phyloP scores from a whole-genome alignment of 37 sponge, comb jelly and placozoan genomes.

The Dysidea cf. avara region DNA sequence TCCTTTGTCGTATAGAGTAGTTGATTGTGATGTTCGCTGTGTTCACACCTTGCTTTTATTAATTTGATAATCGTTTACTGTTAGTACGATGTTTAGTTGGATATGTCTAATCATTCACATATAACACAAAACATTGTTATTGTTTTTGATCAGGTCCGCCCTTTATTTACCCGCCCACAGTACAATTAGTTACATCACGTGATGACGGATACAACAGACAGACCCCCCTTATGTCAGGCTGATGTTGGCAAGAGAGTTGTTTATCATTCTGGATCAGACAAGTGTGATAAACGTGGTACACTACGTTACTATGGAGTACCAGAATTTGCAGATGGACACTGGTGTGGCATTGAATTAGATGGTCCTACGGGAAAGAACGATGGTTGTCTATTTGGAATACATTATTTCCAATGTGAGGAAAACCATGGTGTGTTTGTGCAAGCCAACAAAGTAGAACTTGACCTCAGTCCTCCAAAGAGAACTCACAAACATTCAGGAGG shows the following conservation, averaged over 20 bases:
- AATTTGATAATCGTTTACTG: too few species aligned
- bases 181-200: background rate
- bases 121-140: background rate
- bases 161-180: background rate
- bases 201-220: background rate
- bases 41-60: too few species aligned
- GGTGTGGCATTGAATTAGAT: slow-evolving; percentile 70
- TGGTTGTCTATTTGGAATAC: slow-evolving; percentile 51
- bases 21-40: too few species aligned
- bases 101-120: too few species aligned
- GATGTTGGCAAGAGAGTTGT: slow-evolving; percentile 61
- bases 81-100: too few species aligned
- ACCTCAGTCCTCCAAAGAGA: background rate
- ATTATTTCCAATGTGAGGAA: slow-evolving; percentile 53
- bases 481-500: background rate
- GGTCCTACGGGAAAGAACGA: slow-evolving; percentile 54
- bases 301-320: slow-evolving; percentile 47
- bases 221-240: background rate
- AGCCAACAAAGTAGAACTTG: slow-evolving; percentile 40
- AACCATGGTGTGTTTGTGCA: slow-evolving; percentile 62
- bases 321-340: slow-evolving; percentile 55
- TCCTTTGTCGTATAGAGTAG: too few species aligned
- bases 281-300: slow-evolving; percentile 37
- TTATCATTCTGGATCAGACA: slow-evolving; percentile 43
- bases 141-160: background rate